Conservation (phyloP, 2,113 vertebrate genomes). For the Daphoenositta chrysoptera region DNA sequence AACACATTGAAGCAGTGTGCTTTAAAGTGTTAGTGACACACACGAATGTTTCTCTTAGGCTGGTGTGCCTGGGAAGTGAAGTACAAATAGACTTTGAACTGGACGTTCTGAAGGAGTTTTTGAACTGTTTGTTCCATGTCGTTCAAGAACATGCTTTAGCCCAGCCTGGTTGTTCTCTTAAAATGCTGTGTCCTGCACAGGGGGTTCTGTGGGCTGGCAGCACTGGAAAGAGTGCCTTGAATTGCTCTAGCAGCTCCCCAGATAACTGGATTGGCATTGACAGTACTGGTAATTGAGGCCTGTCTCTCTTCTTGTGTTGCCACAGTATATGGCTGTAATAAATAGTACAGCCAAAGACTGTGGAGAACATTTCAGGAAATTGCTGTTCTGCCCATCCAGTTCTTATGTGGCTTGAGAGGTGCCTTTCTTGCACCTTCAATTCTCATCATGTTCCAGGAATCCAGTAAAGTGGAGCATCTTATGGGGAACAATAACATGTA, state of each 20-base stretch:
- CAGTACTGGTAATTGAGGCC: neutral
- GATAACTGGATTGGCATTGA: conserved; percentile 15
- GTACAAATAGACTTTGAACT: neutral
- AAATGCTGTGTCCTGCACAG: neutral
- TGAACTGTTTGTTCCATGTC: neutral
- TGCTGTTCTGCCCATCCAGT: neutral
- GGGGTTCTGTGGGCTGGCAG: conserved; percentile 18
- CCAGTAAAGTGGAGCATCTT: conserved; percentile 4
- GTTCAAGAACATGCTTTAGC: conserved; percentile 15
- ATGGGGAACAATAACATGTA: conserved; percentile 47
- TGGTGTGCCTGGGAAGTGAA: neutral
- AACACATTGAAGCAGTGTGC: neutral
- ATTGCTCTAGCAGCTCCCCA: conserved; percentile 19
- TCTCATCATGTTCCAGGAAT: conserved; percentile 15
- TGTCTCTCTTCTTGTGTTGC: neutral
- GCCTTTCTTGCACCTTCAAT: neutral
- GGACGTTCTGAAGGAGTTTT: neutral
- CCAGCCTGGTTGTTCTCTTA: conserved; percentile 9
- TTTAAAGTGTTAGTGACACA: neutral
- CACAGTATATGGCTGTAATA: neutral
- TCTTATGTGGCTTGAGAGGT: neutral
- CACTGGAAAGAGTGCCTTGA: conserved; percentile 64
- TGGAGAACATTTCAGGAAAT: neutral
- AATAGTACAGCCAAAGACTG: conserved; percentile 4
- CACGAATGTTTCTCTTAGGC: neutral